Evolutionary conservation across 2,113 vertebrate genomes (phyloP), one percentile per base, ranked within the genome.

Genomic region (Gopherus evgoodei): DNA sequence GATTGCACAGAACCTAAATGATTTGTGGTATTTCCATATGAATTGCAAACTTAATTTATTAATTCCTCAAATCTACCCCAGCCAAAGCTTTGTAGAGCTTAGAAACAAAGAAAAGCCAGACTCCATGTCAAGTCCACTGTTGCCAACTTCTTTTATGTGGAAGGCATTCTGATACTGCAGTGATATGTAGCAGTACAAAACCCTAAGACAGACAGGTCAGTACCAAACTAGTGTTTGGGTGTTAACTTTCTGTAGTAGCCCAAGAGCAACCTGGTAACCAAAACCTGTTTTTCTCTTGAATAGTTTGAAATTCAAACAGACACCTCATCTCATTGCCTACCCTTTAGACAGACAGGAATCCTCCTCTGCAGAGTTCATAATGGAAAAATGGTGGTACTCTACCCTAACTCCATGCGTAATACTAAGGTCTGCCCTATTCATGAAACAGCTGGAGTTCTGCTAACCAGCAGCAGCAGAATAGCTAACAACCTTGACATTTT

Each of bases 401-500:
- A 35, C 22, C 11, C 16, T 83, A 44, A 83, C n/a, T 54, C 11
- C 81, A 2, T 7, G 47, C 82, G 0, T 49, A 8, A 3, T 47
- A 38, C 83, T 88, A 89, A 65, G 57, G 21, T 65, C 53, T 83
- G 57, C 24, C 44, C 8, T 11, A 44, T 91, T 27, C 50, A 31
- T 1, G 54, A 3, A 88, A 31, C 42, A 57, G 44, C 14, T 47
- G 19, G 57, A 88, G 10, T 53, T 44, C 44, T 62, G 44, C 19
- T 76, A 76, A 78, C 6, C 38, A 92, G 84, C 49, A 72, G 17
- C 5, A 91, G 29, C 11, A 65, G 31, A 75, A 12, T 69, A 89
- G 8, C 7, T 93, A 90, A 83, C 62, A 31, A 50, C 83, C 75
- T 84, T 84, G 91, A 81, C 54, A 78, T 75, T 93, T 91, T 87